A percentile compares a stretch with the other conserved stretches of the same genome.
These are phyloP conservation scores for Pinctada fucata DNA, from an alignment of 2,888 invertebrate genomes.

Conservation along the genomic window DNA sequence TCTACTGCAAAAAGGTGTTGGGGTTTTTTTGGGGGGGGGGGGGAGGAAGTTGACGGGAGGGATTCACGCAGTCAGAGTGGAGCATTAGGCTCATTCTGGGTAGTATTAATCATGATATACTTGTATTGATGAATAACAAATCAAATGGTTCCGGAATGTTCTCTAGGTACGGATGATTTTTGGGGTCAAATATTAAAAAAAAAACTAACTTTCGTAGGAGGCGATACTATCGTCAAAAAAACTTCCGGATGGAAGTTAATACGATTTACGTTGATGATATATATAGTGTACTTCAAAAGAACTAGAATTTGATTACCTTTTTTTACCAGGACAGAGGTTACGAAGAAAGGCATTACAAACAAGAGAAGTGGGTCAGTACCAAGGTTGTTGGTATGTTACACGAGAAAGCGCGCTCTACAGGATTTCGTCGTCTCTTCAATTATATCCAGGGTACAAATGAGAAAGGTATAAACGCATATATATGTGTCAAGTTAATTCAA, in stretches of 20 bases:
- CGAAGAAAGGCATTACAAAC: slow-evolving; percentile 50
- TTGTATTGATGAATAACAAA: too few relatives aligned
- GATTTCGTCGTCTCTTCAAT: slow-evolving; percentile 61
- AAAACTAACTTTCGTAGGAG: neutral
- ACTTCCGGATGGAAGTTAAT: too few relatives aligned
- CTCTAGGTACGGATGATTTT: too few relatives aligned
- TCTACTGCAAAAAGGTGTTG: neutral
- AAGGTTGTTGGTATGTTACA: slow-evolving; percentile 48
- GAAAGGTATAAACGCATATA: slow-evolving; percentile 40
- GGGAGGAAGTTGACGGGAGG: too few relatives aligned
- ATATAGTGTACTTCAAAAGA: too few relatives aligned
- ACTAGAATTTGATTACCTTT: neutral
- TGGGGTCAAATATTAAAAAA: slow-evolving; percentile 14
- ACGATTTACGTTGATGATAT: too few relatives aligned
- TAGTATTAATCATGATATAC: too few relatives aligned
- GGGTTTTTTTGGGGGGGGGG: neutral
- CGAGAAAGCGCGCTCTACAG: slow-evolving; percentile 43
- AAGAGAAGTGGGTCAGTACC: slow-evolving; percentile 65
- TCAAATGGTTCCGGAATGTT: too few relatives aligned
- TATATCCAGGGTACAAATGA: slow-evolving; percentile 65
- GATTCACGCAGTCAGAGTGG: too few relatives aligned
- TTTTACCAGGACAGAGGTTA: slow-evolving; percentile 10
- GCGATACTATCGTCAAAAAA: too few relatives aligned
- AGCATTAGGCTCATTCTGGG: too few relatives aligned
- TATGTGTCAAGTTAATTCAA: too few relatives aligned